Conservation (phyloP, 2,113 vertebrate genomes). For the Pseudois nayaur region DNA sequence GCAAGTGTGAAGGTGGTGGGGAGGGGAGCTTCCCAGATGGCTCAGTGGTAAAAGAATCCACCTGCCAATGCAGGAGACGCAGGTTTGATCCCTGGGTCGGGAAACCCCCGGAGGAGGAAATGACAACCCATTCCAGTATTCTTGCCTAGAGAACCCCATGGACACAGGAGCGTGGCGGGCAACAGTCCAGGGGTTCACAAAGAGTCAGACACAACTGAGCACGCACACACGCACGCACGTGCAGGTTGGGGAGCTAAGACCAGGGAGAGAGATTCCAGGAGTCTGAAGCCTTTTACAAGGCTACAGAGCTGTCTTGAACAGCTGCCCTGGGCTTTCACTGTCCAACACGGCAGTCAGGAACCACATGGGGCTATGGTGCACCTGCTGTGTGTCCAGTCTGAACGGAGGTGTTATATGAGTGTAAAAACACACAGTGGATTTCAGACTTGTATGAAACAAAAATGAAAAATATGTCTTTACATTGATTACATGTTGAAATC, state of each 20-base stretch:
- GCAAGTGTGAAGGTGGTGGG: background rate
- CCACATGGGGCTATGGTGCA: fast-evolving
- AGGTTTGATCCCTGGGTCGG: background rate
- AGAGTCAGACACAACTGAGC: background rate
- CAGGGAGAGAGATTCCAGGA: background rate
- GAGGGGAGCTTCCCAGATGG: background rate
- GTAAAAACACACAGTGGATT: background rate
- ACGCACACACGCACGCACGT: fast-evolving
- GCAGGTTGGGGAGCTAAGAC: background rate
- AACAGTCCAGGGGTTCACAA: background rate
- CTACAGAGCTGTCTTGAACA: background rate
- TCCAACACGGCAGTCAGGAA: fast-evolving
- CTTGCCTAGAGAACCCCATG: background rate
- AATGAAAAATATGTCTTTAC: background rate
- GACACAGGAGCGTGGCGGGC: background rate
- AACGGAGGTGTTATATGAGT: fast-evolving
- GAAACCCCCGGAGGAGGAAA: background rate
- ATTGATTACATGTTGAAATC: background rate
- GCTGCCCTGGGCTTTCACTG: background rate
- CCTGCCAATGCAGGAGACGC: background rate
- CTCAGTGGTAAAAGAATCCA: background rate
- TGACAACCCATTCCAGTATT: background rate
- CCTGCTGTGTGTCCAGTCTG: fast-evolving
- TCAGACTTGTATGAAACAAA: background rate
- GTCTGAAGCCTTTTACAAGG: background rate